These are phyloP conservation scores for Torymus tubicola DNA, from an alignment of 2,888 invertebrate species.

Conservation along the genomic window DNA sequence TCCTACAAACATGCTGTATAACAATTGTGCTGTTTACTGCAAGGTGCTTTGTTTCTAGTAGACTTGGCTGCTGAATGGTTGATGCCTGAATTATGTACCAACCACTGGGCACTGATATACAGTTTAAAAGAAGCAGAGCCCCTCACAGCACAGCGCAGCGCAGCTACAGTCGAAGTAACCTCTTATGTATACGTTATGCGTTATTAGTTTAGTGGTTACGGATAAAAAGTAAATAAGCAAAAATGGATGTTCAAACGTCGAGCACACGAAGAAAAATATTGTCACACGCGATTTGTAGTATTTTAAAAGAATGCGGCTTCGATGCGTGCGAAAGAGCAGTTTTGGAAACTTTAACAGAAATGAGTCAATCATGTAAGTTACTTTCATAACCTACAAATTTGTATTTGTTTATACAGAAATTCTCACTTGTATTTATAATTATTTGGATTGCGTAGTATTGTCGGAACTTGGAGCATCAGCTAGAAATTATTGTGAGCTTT, in stretches of 20 bases:
- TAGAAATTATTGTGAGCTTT: constrained; percentile 90
- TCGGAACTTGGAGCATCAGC: constrained; percentile 89
- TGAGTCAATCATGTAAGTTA: constrained; percentile 90
- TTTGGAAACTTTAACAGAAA: constrained; percentile 92
- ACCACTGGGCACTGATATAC: too few relatives aligned
- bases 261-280: constrained; percentile 86
- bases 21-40: too few relatives aligned
- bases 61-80: too few relatives aligned
- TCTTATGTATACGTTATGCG: too few relatives aligned
- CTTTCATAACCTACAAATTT: constrained; percentile 38
- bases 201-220: too few relatives aligned
- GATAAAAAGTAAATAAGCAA: background rate
- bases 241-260: constrained; percentile 54
- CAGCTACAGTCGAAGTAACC: too few relatives aligned
- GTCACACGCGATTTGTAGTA: constrained; percentile 86
- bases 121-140: too few relatives aligned
- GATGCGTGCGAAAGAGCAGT: constrained; percentile 86
- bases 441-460: constrained; percentile 22
- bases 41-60: too few relatives aligned
- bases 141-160: too few relatives aligned
- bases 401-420: constrained; percentile 10
- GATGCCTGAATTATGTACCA: too few relatives aligned
- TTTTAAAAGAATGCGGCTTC: constrained; percentile 89
- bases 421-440: background rate
- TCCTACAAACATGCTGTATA: too few relatives aligned